Percentiles rank a stretch among this genome's conserved stretches.
These are phyloP conservation scores for Philaethria dido DNA, from an alignment of 2,888 invertebrate genomes.

Conservation along the genomic window DNA sequence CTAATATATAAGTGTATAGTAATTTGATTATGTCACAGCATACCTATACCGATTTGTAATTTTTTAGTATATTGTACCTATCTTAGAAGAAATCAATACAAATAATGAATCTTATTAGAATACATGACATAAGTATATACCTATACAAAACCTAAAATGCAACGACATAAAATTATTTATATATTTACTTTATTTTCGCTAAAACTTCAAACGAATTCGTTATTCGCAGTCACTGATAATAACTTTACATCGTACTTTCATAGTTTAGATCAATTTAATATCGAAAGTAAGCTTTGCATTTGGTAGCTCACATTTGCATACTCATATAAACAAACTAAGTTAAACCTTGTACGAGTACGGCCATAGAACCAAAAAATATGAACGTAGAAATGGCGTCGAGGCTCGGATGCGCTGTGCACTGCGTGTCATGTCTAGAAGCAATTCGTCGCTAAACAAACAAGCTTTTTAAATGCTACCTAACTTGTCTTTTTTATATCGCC, in stretches of 20 bases:
- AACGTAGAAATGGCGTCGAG: constrained; percentile 13
- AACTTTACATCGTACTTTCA: constrained; percentile 45
- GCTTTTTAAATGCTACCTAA: constrained; percentile 84
- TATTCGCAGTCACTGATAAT: not conserved
- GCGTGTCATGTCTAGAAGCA: constrained; percentile 75
- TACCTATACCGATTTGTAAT: not conserved
- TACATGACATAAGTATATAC: not conserved
- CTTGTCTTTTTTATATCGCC: constrained; percentile 83
- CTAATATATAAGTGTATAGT: no score
- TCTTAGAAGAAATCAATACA: not conserved
- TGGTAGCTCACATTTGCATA: constrained; percentile 7
- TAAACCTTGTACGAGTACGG: constrained; percentile 14
- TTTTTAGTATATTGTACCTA: constrained; percentile 19
- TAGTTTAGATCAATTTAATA: constrained; percentile 57
- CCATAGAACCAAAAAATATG: constrained; percentile 19
- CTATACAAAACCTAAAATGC: not conserved
- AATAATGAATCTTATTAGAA: not conserved
- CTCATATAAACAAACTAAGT: constrained; percentile 3
- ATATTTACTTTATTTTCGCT: not conserved
- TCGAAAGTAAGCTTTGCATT: constrained; percentile 46
- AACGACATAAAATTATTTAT: not conserved
- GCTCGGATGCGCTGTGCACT: constrained; percentile 61
- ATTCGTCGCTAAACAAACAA: constrained; percentile 82
- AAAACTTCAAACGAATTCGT: not conserved
- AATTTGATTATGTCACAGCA: no score